A percentile compares a stretch with the other conserved stretches of the same genome.
phyloP scores from a whole-genome alignment of 2,113 vertebrate genomes.

The Dromiciops gliroides region DNA sequence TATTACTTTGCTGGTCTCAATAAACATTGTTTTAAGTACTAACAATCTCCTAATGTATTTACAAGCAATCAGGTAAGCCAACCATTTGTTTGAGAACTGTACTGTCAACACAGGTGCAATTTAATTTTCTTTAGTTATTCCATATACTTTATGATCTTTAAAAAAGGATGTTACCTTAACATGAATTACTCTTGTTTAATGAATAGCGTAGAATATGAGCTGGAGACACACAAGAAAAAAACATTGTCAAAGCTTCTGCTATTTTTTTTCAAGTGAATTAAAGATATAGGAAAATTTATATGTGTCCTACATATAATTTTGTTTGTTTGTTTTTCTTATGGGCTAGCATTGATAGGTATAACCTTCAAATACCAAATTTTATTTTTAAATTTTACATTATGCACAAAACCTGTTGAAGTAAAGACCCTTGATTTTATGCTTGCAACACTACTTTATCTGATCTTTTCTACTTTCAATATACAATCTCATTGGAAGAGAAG shows the following conservation, averaged over 20 bases:
- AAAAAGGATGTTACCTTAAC: background rate
- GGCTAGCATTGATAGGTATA: background rate
- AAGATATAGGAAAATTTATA: background rate
- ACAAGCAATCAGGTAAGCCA: background rate
- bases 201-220: background rate
- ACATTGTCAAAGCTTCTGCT: background rate
- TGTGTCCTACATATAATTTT: background rate
- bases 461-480: background rate
- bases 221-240: background rate
- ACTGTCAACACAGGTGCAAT: background rate
- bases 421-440: background rate
- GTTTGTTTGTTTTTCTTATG: background rate
- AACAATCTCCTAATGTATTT: background rate
- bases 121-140: background rate
- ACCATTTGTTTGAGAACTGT: background rate
- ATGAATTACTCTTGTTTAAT: background rate
- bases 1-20: background rate
- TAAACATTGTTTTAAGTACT: slow-evolving; percentile 5
- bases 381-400: slow-evolving; percentile 1
- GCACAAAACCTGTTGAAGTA: background rate
- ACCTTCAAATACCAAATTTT: background rate
- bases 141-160: slow-evolving; percentile 1
- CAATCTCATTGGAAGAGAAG: background rate
- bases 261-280: background rate
- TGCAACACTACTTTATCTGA: background rate